Evolutionary conservation across 2,797 vertebrate genomes (phyloP).

Genomic region (Microctenopoma lineatum): DNA sequence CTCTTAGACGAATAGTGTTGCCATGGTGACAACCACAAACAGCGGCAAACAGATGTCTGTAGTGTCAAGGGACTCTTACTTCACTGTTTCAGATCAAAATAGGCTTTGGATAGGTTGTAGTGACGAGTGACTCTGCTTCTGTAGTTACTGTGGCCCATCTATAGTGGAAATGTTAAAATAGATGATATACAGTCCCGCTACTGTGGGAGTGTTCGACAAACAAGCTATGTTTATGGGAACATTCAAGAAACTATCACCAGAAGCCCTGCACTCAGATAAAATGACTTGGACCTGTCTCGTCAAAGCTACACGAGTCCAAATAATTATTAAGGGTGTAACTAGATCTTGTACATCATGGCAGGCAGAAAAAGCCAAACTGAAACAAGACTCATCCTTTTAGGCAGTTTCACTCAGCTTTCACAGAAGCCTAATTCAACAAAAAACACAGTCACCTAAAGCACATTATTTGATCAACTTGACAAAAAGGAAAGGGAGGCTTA

Average conservation of each 20-base stretch:
- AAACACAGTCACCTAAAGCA: background rate
- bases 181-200: too few relatives aligned
- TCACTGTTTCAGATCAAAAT: conserved; percentile 39
- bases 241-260: too few relatives aligned
- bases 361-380: background rate
- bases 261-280: too few relatives aligned
- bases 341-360: background rate
- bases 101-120: conserved; percentile 24
- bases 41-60: conserved; percentile 54
- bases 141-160: too few relatives aligned
- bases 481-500: conserved; percentile 74
- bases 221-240: too few relatives aligned
- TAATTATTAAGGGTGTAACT: too few relatives aligned
- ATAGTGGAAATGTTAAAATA: too few relatives aligned
- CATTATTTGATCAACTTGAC: background rate
- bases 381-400: background rate
- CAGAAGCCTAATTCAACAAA: background rate
- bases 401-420: background rate
- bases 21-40: conserved; percentile 65
- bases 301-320: too few relatives aligned
- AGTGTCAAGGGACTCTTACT: conserved; percentile 23
- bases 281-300: too few relatives aligned
- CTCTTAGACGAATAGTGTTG: conserved; percentile 50
- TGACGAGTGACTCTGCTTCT: background rate
- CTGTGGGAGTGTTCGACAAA: too few relatives aligned